Evolutionary conservation across 2,797 vertebrate genomes (phyloP).

Genomic region (Crocidura indochinensis): DNA sequence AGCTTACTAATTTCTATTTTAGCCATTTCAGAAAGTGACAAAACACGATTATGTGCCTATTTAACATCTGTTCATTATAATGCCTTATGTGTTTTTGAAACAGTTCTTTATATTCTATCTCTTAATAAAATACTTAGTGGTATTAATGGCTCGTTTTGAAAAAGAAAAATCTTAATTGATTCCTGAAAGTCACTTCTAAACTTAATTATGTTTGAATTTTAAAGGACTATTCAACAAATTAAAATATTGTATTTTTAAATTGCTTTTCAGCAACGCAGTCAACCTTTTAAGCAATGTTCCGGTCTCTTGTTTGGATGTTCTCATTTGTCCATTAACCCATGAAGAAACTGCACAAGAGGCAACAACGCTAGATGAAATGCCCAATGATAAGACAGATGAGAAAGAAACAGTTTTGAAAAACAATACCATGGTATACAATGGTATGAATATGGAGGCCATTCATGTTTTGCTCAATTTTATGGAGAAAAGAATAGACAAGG

Average conservation of each 20-base stretch:
- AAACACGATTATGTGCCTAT: conserved; percentile 68
- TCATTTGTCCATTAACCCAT: conserved; percentile 94
- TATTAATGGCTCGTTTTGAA: conserved; percentile 80
- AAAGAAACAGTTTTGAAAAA: conserved; percentile 91
- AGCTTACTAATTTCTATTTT: conserved; percentile 69
- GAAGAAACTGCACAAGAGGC: conserved; percentile 91
- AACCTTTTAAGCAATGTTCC: conserved; percentile 99
- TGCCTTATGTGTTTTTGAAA: conserved; percentile 68
- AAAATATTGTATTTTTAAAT: conserved; percentile 85
- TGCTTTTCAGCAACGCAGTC: conserved; percentile 95
- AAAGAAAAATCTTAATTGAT: conserved; percentile 83
- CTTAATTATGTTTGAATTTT: conserved; percentile 73
- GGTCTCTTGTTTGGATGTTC: conserved; percentile 95
- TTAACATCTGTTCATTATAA: conserved; percentile 74
- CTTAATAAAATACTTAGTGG: conserved; percentile 67
- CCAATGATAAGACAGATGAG: conserved; percentile 89
- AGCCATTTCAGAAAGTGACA: conserved; percentile 68
- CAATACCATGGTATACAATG: conserved; percentile 90
- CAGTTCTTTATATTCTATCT: conserved; percentile 73
- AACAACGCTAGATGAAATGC: conserved; percentile 84
- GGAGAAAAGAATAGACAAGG: conserved; percentile 99
- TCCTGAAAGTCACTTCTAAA: conserved; percentile 74
- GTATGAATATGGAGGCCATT: conserved; percentile 96
- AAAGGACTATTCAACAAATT: conserved; percentile 75
- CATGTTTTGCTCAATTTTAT: conserved; percentile 96